Evolutionary conservation across 2,797 vertebrate species (phyloP).

Genomic region (Xenopus petersii): DNA sequence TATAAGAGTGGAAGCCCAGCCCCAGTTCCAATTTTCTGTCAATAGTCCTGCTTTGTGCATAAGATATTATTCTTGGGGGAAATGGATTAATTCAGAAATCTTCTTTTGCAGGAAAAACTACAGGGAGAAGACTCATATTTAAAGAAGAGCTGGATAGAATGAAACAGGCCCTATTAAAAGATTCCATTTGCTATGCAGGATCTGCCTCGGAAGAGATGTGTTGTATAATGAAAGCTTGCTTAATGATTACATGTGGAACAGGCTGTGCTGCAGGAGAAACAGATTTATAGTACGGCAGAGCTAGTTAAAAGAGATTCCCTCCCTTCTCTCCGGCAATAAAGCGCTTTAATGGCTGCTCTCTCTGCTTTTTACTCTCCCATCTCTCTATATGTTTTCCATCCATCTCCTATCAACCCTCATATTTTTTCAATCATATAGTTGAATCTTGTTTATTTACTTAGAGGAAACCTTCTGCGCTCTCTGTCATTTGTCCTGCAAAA

Average conservation of each 20-base stretch:
- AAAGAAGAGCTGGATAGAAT: slow-evolving; percentile 26
- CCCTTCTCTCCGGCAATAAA: slow-evolving; percentile 43
- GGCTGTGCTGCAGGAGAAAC: slow-evolving; percentile 39
- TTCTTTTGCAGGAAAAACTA: slow-evolving; percentile 15
- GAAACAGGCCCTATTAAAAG: slow-evolving; percentile 34
- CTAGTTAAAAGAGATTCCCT: slow-evolving; percentile 47
- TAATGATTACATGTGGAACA: slow-evolving; percentile 44
- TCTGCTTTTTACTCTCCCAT: slow-evolving; percentile 24
- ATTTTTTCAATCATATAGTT: slow-evolving; percentile 15
- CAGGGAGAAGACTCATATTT: slow-evolving; percentile 29
- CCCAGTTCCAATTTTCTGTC: background rate
- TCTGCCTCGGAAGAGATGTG: slow-evolving; percentile 30
- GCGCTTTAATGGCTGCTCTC: slow-evolving; percentile 32
- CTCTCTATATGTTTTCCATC: slow-evolving; percentile 18
- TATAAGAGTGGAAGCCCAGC: background rate
- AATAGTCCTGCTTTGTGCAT: slow-evolving; percentile 15
- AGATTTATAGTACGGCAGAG: slow-evolving; percentile 46
- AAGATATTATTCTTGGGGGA: background rate
- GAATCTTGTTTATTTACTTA: slow-evolving; percentile 42
- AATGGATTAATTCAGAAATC: slow-evolving; percentile 3
- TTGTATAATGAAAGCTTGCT: slow-evolving; percentile 43
- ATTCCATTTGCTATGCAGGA: slow-evolving; percentile 38
- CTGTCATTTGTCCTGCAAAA: slow-evolving; percentile 39
- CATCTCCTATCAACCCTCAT: slow-evolving; percentile 18
- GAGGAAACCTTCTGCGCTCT: slow-evolving; percentile 21